Evolutionary conservation across 35 echinoderm and acorn worm species (phyloP).

Genomic region (Heliocidaris erythrogramma): DNA sequence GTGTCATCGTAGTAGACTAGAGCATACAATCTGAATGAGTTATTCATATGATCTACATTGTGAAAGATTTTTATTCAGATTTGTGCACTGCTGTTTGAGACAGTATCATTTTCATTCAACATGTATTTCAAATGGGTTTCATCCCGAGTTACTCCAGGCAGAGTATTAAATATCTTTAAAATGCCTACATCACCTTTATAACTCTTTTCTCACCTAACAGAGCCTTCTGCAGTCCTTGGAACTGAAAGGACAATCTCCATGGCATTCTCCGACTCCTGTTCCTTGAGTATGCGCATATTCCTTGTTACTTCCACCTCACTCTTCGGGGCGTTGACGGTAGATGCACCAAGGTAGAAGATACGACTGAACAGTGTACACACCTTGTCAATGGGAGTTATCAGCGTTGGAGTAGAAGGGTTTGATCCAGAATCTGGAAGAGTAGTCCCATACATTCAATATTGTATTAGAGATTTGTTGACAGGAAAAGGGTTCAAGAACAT

Average conservation of each 20-base stretch:
- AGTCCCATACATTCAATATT: background rate
- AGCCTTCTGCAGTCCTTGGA: constrained; percentile 91
- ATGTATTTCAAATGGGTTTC: too few species aligned
- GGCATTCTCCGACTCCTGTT: constrained; percentile 80
- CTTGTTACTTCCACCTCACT: constrained; percentile 85
- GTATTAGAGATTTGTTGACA: too few species aligned
- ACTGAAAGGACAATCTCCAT: constrained; percentile 94
- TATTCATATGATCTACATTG: too few species aligned
- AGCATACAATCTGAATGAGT: too few species aligned
- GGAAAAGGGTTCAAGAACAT: too few species aligned
- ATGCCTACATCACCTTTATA: too few species aligned
- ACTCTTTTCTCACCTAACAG: constrained; percentile 81
- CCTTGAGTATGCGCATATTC: constrained; percentile 92
- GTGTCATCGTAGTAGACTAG: too few species aligned
- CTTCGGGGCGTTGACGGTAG: constrained; percentile 90
- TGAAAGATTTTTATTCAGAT: too few species aligned
- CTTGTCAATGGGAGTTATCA: constrained; percentile 74
- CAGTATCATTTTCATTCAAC: too few species aligned
- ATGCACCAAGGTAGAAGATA: constrained; percentile 95
- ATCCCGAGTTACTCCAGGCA: too few species aligned
- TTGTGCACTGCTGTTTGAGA: too few species aligned
- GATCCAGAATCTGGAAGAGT: constrained; percentile 35
- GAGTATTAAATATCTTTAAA: too few species aligned
- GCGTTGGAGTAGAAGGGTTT: background rate
- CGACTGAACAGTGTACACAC: constrained; percentile 85